These are phyloP conservation scores for Trachops cirrhosus DNA, from an alignment of 2,797 vertebrate species.

Conservation along the genomic window DNA sequence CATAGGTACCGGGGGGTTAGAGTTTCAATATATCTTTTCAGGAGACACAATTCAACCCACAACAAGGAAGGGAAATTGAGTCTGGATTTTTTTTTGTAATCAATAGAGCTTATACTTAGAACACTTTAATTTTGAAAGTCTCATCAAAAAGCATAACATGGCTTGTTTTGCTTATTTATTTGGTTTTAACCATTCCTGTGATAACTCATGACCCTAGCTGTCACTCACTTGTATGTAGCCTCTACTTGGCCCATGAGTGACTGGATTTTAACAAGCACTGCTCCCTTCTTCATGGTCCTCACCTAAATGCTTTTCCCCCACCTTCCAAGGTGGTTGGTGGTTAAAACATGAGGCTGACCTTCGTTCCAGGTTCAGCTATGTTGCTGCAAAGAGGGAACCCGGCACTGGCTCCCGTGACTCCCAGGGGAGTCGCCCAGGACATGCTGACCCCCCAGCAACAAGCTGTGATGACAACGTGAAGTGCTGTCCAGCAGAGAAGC, in stretches of 20 bases:
- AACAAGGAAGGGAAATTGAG: not conserved
- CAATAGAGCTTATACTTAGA: not conserved
- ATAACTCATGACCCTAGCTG: too few species aligned
- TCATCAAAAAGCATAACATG: not conserved
- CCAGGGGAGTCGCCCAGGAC: accelerated
- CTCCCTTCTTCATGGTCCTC: accelerated
- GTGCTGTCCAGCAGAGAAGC: not conserved
- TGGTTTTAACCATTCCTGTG: not conserved
- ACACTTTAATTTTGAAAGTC: not conserved
- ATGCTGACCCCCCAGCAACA: accelerated
- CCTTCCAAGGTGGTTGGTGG: not conserved
- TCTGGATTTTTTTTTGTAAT: not conserved
- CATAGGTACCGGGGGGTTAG: not conserved
- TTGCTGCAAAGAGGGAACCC: not conserved
- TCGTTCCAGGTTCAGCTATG: not conserved
- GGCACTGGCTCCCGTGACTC: not conserved
- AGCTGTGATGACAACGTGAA: not conserved
- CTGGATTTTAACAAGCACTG: not conserved
- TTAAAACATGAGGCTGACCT: not conserved
- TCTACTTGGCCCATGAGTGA: not conserved
- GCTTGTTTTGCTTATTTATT: not conserved
- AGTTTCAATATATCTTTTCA: not conserved
- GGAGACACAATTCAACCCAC: not conserved
- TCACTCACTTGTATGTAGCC: not conserved
- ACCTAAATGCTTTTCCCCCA: too few species aligned